Percentiles rank a stretch among this genome's conserved stretches.
These are phyloP conservation scores for Heliconius sara DNA, from an alignment of 2,888 invertebrate species.

Conservation along the genomic window DNA sequence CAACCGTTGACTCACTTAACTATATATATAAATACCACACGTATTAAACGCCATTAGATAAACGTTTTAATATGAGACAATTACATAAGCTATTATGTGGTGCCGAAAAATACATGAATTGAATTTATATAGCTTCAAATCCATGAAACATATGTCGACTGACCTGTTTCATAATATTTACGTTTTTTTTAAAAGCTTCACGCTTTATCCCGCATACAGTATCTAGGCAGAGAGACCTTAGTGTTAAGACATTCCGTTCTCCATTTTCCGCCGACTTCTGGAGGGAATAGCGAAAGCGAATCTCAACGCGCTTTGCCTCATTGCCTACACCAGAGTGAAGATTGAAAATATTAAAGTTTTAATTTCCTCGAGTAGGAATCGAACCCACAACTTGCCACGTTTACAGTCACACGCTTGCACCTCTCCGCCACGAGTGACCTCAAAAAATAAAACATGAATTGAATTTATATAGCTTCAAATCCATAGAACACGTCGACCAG, in stretches of 20 bases:
- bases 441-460: conserved; percentile 49
- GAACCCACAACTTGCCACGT: too few relatives aligned
- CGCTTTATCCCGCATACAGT: too few relatives aligned
- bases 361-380: too few relatives aligned
- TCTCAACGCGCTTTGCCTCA: too few relatives aligned
- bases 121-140: conserved; percentile 53
- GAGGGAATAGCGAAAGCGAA: too few relatives aligned
- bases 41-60: neutral
- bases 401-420: too few relatives aligned
- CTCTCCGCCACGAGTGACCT: too few relatives aligned
- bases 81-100: conserved; percentile 52
- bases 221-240: too few relatives aligned
- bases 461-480: conserved; percentile 53
- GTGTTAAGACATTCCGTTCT: too few relatives aligned
- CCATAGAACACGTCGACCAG: conserved; percentile 50
- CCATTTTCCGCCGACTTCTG: too few relatives aligned
- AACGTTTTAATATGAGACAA: conserved; percentile 19
- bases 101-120: conserved; percentile 50
- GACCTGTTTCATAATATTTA: conserved; percentile 42
- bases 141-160: conserved; percentile 48
- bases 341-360: too few relatives aligned
- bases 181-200: conserved; percentile 21
- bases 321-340: too few relatives aligned
- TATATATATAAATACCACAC: neutral
- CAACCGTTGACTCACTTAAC: neutral